Base-by-base conservation (phyloP, 2,888 invertebrate genomes). In the Perithous albicinctus region DNA sequence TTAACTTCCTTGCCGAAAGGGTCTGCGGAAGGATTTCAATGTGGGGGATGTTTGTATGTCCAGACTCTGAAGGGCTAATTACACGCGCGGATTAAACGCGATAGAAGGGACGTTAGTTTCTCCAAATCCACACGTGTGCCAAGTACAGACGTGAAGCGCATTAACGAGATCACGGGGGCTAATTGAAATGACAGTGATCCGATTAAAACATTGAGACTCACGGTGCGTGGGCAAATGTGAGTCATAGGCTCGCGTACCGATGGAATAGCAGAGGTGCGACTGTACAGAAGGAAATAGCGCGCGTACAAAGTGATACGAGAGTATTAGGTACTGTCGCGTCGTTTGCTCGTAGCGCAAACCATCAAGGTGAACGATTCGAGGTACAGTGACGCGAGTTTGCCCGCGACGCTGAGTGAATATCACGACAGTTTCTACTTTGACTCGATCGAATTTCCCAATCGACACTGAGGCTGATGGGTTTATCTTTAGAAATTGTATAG, bases 401-500 rank as follows among this genome's bases (percentile, higher is more conserved):
- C 70, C 59, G 72, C 59, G 72, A 66, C 66, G 46, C 20, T 10
- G 69, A 61, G 32, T 43, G 43, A 51, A 72, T 56, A 26, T 54
- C 54, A 38, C 23, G 77, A 70, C 48, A 35, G 59, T 69, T 64
- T 78, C 54, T 56, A 64, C 56, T 46, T 43, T 6, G 72, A 56
- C 64, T 72, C 72, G 70, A 78, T 72, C 72, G 70, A 78, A 72
- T 78, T 78, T 78, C 70, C 64, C 78, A 78, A 78, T 78, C 78
- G 56, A 46, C 78, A 54, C 64, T 59, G 72, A 78, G 72, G 43
- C 78, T 26, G 54, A 78, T 56, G 64, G 56, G 64, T 59, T 56
- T 78, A 78, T 72, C 64, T 66, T 72, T 72, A 78, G 72, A 72
- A 56, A 72, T 56, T 35, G 64, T 72, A 77, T n/a, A 5, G 54